These are phyloP conservation scores for Carcina quercana DNA, from an alignment of 2,888 invertebrate species.

Conservation along the genomic window DNA sequence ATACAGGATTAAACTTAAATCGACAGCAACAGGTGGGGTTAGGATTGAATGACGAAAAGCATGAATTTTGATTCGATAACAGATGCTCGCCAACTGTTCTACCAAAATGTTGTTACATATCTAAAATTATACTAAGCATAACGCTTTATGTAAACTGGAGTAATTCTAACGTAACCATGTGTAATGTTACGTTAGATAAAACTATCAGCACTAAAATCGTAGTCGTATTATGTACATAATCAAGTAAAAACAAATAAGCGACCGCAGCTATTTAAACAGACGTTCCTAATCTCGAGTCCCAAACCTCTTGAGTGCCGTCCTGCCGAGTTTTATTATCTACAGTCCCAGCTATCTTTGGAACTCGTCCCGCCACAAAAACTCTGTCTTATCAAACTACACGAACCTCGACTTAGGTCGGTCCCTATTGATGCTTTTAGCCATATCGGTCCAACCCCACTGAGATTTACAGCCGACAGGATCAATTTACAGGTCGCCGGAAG, in stretches of 20 bases:
- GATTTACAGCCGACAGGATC: constrained; percentile 63
- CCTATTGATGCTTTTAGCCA: constrained; percentile 61
- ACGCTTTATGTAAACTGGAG: constrained; percentile 48
- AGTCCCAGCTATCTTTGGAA: constrained; percentile 53
- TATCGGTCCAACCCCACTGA: constrained; percentile 44
- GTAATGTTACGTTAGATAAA: not conserved
- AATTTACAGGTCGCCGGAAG: constrained; percentile 63
- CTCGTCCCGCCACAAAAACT: constrained; percentile 60
- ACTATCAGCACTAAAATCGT: constrained; percentile 11
- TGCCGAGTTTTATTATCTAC: constrained; percentile 52
- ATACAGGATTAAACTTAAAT: constrained; percentile 41
- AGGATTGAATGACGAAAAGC: constrained; percentile 61
- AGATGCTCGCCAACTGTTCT: constrained; percentile 61
- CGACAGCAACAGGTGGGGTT: constrained; percentile 63
- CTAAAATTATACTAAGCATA: constrained; percentile 50
- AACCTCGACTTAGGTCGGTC: constrained; percentile 63
- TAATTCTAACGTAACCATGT: constrained; percentile 22
- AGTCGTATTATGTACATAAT: constrained; percentile 27
- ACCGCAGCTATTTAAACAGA: constrained; percentile 50
- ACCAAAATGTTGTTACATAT: constrained; percentile 41
- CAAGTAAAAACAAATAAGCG: constrained; percentile 48
- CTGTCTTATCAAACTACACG: constrained; percentile 67
- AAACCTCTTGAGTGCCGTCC: constrained; percentile 51
- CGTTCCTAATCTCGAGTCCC: constrained; percentile 43
- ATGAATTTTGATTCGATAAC: constrained; percentile 64